Evolutionary conservation across 2,797 vertebrate genomes (phyloP).

Genomic region (Rhinella marina): DNA sequence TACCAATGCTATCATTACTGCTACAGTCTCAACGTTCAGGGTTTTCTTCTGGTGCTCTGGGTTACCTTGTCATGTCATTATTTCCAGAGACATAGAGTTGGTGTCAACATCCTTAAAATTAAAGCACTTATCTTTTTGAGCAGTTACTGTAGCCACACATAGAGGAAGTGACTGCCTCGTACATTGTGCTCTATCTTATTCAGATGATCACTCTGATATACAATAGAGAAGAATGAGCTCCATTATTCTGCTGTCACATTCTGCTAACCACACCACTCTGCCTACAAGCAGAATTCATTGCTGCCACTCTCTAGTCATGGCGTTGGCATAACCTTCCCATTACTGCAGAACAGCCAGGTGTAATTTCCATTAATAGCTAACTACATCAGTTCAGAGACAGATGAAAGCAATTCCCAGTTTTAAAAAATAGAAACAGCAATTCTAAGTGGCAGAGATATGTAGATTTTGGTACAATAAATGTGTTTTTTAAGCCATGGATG

Average conservation of each 20-base stretch:
- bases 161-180: background rate
- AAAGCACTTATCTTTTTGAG: slow-evolving; percentile 28
- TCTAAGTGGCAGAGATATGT: background rate
- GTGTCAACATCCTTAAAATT: slow-evolving; percentile 16
- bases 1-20: background rate
- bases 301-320: slow-evolving; percentile 17
- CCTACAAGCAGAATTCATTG: slow-evolving; percentile 19
- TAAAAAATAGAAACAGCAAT: background rate
- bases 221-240: slow-evolving; percentile 29
- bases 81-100: slow-evolving; percentile 3
- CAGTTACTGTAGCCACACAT: slow-evolving; percentile 19
- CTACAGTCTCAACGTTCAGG: background rate
- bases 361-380: slow-evolving; percentile 23
- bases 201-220: slow-evolving; percentile 32
- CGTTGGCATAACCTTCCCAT: slow-evolving; percentile 12
- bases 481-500: background rate
- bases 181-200: slow-evolving; percentile 27
- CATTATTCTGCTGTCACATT: slow-evolving; percentile 29
- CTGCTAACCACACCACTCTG: slow-evolving; percentile 19
- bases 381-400: background rate
- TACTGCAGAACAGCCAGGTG: background rate
- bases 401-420: background rate
- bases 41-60: background rate
- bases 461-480: background rate
- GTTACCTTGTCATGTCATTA: slow-evolving; percentile 14